Evolutionary conservation across 1,140 invertebrate species (phyloP), one percentile per base, ranked within the genome.

Genomic region (Drosophila tsacasi): DNA sequence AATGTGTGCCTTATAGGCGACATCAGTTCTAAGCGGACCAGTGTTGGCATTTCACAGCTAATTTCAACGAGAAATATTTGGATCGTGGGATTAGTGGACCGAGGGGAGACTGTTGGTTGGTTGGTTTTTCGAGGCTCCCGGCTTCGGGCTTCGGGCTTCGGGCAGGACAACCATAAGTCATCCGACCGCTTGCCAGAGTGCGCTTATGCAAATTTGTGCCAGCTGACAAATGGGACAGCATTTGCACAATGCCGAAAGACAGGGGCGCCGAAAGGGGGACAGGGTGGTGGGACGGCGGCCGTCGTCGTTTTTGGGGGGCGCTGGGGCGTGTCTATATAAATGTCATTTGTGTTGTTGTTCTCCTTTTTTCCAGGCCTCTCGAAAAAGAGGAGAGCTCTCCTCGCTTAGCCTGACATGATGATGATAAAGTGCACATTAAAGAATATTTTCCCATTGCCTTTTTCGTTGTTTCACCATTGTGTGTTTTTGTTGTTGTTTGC

Each of bases 181-280:
- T 87, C 84, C 84, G 77, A 87, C 80, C 77, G 84, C 76, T 87
- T 83, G 79, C 61, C 79, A 76, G 75, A 74, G 75, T 81, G 84
- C 84, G 84, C 84, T 87, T 87, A 87, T 87, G 84, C 84, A 87
- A 87, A 87, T 87, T 87, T 87, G 84, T 87, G 84, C 69, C 84
- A 87, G 77, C 84, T 87, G 84, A 87, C 84, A 87, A 87, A 87
- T 87, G 84, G 84, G 84, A 83, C 84, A 89, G 84, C 81, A 87
- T 87, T 87, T 87, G 84, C 84, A 87, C 84, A 87, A 87, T 89
- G 78, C 81, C 76, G 47, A 73, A 63, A 68, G 47, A 27, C 19
- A 42, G 23, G 27, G 58, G 37, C 19, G 42, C 23, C 21, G 4
- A 50, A 60, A 13, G 23, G 49, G 39, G 37, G 27, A 17, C 6